Evolutionary conservation across 2,888 invertebrate species (phyloP).

Genomic region (Schizaphis graminum): DNA sequence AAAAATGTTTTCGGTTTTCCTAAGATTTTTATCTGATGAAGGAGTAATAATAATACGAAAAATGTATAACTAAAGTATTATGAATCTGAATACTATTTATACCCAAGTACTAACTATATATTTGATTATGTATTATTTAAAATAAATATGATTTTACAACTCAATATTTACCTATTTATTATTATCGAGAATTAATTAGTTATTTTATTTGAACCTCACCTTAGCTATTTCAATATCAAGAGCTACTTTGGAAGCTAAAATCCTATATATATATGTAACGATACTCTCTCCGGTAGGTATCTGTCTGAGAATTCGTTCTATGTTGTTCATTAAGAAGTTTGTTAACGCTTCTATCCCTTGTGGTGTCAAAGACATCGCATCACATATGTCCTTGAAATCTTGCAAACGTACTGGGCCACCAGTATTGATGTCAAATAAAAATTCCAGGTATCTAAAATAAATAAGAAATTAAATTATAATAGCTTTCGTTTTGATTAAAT

Average conservation of each 20-base stretch:
- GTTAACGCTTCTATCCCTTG: slow-evolving; percentile 43
- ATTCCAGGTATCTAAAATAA: slow-evolving; percentile 15
- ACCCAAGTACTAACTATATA: background rate
- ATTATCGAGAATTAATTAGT: background rate
- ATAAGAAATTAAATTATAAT: background rate
- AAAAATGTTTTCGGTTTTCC: background rate
- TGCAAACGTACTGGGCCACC: slow-evolving; percentile 38
- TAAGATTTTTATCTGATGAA: background rate
- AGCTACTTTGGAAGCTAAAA: slow-evolving; percentile 45
- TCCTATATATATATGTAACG: slow-evolving; percentile 12
- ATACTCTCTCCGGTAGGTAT: slow-evolving; percentile 39
- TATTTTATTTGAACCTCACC: background rate
- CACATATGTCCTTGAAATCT: slow-evolving; percentile 47
- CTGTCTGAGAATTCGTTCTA: background rate
- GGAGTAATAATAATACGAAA: background rate
- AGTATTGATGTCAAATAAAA: background rate
- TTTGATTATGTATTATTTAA: background rate
- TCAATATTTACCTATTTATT: background rate
- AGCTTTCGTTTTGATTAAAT: background rate
- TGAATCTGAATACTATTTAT: background rate
- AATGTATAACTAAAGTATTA: background rate
- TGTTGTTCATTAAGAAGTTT: slow-evolving; percentile 10
- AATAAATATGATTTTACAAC: background rate
- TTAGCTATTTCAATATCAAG: slow-evolving; percentile 54
- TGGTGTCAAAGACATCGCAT: slow-evolving; percentile 30